These are phyloP conservation scores for Heliconius ismenius DNA, from an alignment of 2,888 invertebrate species.

Conservation along the genomic window DNA sequence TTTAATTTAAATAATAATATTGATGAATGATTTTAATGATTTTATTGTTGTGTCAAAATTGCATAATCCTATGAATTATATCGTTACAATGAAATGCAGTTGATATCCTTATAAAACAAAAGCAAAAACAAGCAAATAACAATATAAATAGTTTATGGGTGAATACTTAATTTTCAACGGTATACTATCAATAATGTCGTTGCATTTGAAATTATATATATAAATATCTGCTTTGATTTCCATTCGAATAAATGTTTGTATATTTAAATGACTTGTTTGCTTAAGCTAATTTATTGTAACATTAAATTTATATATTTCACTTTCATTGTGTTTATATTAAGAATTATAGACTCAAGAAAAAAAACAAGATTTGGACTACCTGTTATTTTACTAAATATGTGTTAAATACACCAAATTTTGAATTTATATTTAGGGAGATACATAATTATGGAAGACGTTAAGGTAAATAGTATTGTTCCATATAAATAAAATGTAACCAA, in stretches of 20 bases:
- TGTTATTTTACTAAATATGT: not conserved
- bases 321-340: not conserved
- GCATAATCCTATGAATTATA: not conserved
- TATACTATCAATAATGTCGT: no score
- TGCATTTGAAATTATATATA: not conserved
- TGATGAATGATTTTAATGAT: not conserved
- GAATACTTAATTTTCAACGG: no score
- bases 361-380: not conserved
- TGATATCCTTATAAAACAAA: no score
- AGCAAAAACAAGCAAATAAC: no score
- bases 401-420: not conserved
- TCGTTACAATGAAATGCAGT: not conserved
- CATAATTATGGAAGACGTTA: not conserved
- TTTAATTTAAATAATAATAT: not conserved
- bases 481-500: constrained; percentile 17
- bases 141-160: no score
- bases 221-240: not conserved
- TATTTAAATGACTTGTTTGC: not conserved
- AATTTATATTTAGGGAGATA: not conserved
- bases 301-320: not conserved
- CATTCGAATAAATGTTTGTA: not conserved
- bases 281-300: no score
- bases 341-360: not conserved
- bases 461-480: not conserved
- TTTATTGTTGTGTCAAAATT: not conserved